A percentile compares a stretch with the other conserved stretches of the same genome.
Conservation (phyloP, 2,888 invertebrate genomes). For the Drosophila rellima region DNA sequence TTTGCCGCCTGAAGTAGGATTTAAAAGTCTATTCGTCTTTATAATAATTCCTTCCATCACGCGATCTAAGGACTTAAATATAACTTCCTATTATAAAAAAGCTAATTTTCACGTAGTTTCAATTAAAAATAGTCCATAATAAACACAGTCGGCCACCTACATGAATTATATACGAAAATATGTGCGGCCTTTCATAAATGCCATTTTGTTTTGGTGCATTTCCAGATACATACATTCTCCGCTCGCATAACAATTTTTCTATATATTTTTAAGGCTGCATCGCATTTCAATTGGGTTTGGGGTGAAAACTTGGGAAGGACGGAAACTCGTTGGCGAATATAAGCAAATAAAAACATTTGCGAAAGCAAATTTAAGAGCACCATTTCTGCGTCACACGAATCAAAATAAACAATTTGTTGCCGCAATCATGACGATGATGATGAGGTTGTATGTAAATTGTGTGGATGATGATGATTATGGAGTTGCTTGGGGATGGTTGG, state of each 20-base stretch:
- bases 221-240: not conserved
- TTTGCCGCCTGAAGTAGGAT: too few species aligned
- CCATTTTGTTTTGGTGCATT: not conserved
- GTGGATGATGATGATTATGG: conserved; percentile 23
- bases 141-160: not conserved
- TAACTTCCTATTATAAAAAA: not conserved
- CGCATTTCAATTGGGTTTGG: conserved; percentile 30
- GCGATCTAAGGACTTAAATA: not conserved
- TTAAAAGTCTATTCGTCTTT: not conserved
- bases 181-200: conserved; percentile 1
- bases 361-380: conserved; percentile 44
- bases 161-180: conserved; percentile 4
- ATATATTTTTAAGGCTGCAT: conserved; percentile 11
- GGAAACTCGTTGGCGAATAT: conserved; percentile 19
- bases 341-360: conserved; percentile 41
- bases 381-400: conserved; percentile 63
- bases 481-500: conserved; percentile 24
- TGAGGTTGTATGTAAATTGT: conserved; percentile 29
- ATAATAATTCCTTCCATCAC: not conserved
- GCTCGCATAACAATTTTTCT: conserved; percentile 1
- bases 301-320: conserved; percentile 15
- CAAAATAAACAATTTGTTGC: conserved; percentile 67
- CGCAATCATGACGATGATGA: conserved; percentile 13
- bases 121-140: not conserved
- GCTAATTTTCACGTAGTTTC: not conserved